These are phyloP conservation scores for Uropetala carovei DNA, from an alignment of 2,888 invertebrate species.

Conservation along the genomic window DNA sequence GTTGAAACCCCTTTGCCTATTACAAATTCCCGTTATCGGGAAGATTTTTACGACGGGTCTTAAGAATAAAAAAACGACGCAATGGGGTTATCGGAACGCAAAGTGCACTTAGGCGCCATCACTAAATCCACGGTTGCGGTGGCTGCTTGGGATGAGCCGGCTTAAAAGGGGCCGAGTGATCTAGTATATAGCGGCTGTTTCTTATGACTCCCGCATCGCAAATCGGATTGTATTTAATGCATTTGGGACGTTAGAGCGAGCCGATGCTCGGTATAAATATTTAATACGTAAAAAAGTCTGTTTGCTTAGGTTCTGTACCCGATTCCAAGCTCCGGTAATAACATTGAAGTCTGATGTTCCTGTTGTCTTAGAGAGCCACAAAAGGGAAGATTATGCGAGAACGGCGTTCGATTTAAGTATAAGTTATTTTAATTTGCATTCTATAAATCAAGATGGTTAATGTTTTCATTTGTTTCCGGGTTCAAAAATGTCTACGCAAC, in stretches of 20 bases:
- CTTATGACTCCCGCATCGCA: background rate
- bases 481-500: no score
- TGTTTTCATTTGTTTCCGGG: no score
- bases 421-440: no score
- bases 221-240: background rate
- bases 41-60: conserved; percentile 26
- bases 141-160: background rate
- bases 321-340: no score
- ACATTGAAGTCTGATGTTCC: no score
- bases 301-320: no score
- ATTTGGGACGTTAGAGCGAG: background rate
- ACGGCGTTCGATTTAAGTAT: no score
- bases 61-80: conserved; percentile 21
- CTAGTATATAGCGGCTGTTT: background rate
- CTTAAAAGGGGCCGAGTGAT: background rate
- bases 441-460: no score
- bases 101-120: conserved; percentile 21
- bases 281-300: no score
- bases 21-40: conserved; percentile 13
- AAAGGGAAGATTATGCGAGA: no score
- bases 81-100: conserved; percentile 51
- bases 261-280: no score
- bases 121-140: conserved; percentile 20
- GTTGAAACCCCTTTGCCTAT: background rate
- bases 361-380: no score